Percentiles rank a stretch among this genome's conserved stretches.
Evolutionary conservation across 2,797 vertebrate genomes (phyloP).

Genomic region (Gymnodraco acuticeps): DNA sequence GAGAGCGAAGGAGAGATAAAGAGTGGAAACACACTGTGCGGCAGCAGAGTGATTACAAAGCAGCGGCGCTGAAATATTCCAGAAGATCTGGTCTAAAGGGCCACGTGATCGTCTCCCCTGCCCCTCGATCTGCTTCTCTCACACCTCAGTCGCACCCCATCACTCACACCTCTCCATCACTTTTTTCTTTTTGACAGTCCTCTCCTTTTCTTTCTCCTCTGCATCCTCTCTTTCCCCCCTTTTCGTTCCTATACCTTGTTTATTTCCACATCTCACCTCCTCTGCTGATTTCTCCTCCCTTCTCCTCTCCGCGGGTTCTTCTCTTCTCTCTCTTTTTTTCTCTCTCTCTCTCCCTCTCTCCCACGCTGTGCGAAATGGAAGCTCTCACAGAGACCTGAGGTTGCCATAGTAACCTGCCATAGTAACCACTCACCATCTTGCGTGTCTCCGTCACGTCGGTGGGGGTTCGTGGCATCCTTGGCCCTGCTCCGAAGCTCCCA

Average conservation of each 20-base stretch:
- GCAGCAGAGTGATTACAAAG: conserved; percentile 30
- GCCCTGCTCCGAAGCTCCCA: conserved; percentile 71
- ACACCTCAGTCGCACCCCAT: conserved; percentile 58
- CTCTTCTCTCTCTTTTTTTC: conserved; percentile 54
- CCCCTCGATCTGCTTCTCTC: conserved; percentile 64
- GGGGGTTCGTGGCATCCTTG: conserved; percentile 68
- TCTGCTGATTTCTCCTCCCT: conserved; percentile 69
- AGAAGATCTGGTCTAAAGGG: conserved; percentile 32
- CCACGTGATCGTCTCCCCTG: conserved; percentile 49
- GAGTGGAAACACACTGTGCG: conserved; percentile 26
- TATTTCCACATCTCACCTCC: conserved; percentile 69
- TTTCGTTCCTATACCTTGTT: conserved; percentile 43
- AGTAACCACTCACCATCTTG: conserved; percentile 85
- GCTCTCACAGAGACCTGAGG: conserved; percentile 80
- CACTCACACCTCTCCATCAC: conserved; percentile 65
- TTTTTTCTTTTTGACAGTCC: conserved; percentile 31
- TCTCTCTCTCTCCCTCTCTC: conserved; percentile 65
- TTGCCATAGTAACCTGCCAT: conserved; percentile 86
- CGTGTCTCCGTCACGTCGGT: conserved; percentile 70
- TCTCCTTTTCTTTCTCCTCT: conserved; percentile 15
- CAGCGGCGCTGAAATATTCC: conserved; percentile 31
- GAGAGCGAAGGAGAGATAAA: conserved; percentile 20
- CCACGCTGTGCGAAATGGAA: conserved; percentile 83
- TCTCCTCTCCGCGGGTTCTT: conserved; percentile 72
- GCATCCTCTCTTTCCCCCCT: neutral